Conservation (phyloP, 2,888 invertebrate genomes). For the Anorthoa munda region DNA sequence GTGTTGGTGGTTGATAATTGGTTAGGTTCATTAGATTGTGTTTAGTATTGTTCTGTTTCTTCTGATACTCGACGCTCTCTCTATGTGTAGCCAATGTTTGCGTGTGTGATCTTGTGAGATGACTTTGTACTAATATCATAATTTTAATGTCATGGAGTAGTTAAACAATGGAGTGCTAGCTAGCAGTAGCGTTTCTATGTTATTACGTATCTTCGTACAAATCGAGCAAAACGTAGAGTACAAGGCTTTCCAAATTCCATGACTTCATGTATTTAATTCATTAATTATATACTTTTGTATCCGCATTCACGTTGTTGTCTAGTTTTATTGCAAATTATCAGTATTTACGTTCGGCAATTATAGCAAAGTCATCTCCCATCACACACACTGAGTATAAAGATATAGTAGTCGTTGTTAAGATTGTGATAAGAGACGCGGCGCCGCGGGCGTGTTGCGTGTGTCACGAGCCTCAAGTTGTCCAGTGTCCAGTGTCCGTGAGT, state of each 20-base stretch:
- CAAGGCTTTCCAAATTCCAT: background rate
- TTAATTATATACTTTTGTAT: background rate
- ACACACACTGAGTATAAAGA: conserved; percentile 54
- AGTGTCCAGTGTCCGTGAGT: background rate
- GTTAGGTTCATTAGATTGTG: conserved; percentile 78
- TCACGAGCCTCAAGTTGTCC: conserved; percentile 46
- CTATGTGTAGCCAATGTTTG: conserved; percentile 51
- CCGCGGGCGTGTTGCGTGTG: conserved; percentile 67
- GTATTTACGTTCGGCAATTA: background rate
- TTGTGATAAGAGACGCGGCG: conserved; percentile 83
- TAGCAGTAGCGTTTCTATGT: background rate
- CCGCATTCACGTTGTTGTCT: conserved; percentile 23
- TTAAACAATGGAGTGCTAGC: conserved; percentile 1
- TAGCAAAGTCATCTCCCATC: conserved; percentile 1
- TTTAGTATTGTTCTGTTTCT: conserved; percentile 67
- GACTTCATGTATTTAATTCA: background rate
- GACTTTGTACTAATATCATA: background rate
- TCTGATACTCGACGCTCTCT: conserved; percentile 60
- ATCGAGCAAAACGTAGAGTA: background rate
- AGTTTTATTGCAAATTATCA: conserved; percentile 1
- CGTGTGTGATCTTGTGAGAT: conserved; percentile 28
- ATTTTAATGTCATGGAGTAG: background rate
- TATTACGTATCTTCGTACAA: background rate
- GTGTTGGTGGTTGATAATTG: conserved; percentile 70
- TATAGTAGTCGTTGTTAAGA: conserved; percentile 81